Conservation (phyloP, 2,888 invertebrate genomes). For the Diaphora mendica region DNA sequence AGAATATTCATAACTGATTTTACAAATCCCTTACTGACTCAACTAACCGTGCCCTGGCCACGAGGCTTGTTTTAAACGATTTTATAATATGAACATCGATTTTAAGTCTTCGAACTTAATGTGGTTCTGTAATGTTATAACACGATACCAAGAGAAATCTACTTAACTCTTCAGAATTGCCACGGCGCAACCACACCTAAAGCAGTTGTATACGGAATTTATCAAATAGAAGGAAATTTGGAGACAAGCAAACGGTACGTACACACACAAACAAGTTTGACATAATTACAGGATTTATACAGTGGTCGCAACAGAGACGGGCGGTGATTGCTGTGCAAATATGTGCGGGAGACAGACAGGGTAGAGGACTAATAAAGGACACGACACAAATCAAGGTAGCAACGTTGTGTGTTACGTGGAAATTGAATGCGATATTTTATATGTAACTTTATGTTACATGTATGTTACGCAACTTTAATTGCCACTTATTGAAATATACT, state of each 20-base stretch:
- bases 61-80: background rate
- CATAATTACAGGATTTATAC: slow-evolving; percentile 26
- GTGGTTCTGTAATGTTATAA: background rate
- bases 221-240: slow-evolving; percentile 26
- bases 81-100: background rate
- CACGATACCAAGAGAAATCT: background rate
- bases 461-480: no score
- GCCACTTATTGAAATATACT: background rate
- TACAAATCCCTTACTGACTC: background rate
- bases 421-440: background rate
- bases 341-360: slow-evolving; percentile 3
- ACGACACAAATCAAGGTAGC: background rate
- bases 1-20: slow-evolving; percentile 1
- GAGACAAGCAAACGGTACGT: slow-evolving; percentile 33
- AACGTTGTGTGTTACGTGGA: background rate
- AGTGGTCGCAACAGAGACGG: slow-evolving; percentile 9
- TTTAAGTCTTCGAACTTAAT: background rate
- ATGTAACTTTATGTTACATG: background rate
- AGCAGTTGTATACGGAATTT: background rate
- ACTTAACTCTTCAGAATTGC: background rate
- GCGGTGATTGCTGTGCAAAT: slow-evolving; percentile 10
- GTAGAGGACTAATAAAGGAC: slow-evolving; percentile 7
- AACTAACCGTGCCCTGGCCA: background rate
- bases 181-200: background rate
- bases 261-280: slow-evolving; percentile 24